Evolutionary conservation across 2,113 vertebrate species (phyloP), one percentile per base, ranked within the genome.

Genomic region (Coregonus clupeaformis): DNA sequence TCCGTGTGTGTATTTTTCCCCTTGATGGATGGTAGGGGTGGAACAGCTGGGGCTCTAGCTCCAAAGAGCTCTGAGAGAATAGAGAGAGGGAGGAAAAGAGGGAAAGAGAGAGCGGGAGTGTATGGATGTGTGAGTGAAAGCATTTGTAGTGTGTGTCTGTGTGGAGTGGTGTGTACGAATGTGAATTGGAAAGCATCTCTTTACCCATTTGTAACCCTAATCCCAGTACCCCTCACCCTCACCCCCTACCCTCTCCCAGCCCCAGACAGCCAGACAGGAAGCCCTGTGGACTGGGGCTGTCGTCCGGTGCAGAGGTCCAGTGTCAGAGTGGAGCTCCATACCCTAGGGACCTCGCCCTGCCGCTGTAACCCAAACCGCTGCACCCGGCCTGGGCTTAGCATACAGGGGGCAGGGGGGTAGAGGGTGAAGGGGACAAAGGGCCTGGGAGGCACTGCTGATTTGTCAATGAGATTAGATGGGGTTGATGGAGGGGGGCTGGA

Each of bases 371-470:
- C 36, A 42, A 42, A 42, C 36, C 36, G 9, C 36, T 42, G 69
- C 27, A 67, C n/a, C 72, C 77, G 77, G 59, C 36, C 52, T 68
- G 68, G 80, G 72, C 77, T 84, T 75, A 84, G 67, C 13, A 36
- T 27, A 57, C 68, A 77, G 47, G 60, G 72, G 77, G 71, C 29
- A 16, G 59, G 65, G 69, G 69, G 77, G 68, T 22, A 45, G 52
- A 72, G 69, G 77, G 68, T 20, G 45, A 45, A 71, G 25, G 72
- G 72, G 57, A 57, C 52, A 67, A 68, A 57, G 72, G 75, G 57
- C 49, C 49, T 69, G 63, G 79, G 82, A 84, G 80, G 49, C 69
- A 72, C 77, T 78, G 72, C 77, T 86, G 84, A 88, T n/a, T 69
- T 69, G 55, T 47, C 49, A 66, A 68, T 60, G 20, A 36, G 16